These are phyloP conservation scores for Ischnura elegans DNA, from an alignment of 2,888 invertebrate genomes.

Conservation along the genomic window DNA sequence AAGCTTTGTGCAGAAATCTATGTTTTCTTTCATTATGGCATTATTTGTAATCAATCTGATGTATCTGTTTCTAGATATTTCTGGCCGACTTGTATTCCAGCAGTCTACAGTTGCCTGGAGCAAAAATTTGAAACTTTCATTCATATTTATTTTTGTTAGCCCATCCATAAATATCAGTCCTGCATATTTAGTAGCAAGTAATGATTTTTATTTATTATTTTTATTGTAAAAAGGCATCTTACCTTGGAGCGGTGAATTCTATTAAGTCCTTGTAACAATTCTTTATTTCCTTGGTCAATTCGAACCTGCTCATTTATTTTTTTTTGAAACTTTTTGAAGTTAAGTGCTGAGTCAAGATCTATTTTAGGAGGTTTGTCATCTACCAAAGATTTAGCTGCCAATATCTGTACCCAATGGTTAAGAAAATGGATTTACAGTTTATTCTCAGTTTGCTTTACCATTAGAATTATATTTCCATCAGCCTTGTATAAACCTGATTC, in stretches of 20 bases:
- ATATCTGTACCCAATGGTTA: neutral
- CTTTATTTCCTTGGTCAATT: neutral
- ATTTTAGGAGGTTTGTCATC: slow-evolving; percentile 19
- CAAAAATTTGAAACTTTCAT: neutral
- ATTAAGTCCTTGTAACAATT: neutral
- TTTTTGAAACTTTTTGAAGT: neutral
- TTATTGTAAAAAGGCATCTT: neutral
- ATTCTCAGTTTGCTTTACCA: neutral
- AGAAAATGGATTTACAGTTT: neutral
- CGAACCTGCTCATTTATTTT: neutral
- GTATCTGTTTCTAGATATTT: neutral
- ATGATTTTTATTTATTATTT: neutral
- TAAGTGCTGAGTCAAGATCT: neutral
- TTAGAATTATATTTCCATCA: neutral
- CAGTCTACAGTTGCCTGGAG: slow-evolving; percentile 31
- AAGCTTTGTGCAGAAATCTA: neutral
- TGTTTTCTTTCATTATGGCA: neutral
- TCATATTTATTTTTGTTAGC: neutral
- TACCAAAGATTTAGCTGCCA: neutral
- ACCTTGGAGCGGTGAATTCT: slow-evolving; percentile 34
- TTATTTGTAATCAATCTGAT: neutral
- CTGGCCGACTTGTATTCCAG: neutral
- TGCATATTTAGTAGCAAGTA: too few species aligned
- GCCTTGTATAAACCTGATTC: too few species aligned
- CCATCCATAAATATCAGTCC: too few species aligned